Percentiles rank a stretch among this genome's conserved stretches.
Evolutionary conservation across 2,888 invertebrate species (phyloP).

Genomic region (Lasioglossum lativentre): DNA sequence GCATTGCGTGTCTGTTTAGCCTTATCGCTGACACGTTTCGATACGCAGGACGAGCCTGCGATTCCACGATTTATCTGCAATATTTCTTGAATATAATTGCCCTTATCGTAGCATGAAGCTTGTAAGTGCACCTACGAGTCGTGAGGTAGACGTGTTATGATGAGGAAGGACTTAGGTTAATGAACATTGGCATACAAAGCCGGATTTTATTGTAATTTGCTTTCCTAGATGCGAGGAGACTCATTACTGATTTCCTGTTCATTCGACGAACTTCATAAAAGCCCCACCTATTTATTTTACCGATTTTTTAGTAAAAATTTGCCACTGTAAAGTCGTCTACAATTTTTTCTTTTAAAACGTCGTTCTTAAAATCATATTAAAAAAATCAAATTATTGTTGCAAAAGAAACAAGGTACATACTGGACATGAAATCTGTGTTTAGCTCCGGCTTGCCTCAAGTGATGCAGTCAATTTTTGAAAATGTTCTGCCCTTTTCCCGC

Average conservation of each 20-base stretch:
- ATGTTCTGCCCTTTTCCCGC: neutral
- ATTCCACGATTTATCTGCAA: conserved; percentile 25
- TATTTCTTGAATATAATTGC: conserved; percentile 17
- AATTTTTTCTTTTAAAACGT: no score
- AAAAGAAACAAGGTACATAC: no score
- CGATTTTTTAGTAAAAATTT: neutral
- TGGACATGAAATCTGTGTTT: no score
- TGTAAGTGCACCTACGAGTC: neutral
- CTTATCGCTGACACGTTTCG: conserved; percentile 38
- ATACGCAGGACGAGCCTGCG: conserved; percentile 25
- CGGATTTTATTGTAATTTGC: neutral
- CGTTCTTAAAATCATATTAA: no score
- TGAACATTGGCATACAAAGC: neutral
- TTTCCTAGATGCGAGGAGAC: neutral
- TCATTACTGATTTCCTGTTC: neutral
- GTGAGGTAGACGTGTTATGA: neutral
- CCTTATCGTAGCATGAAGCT: neutral
- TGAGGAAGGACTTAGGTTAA: neutral
- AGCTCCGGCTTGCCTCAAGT: no score
- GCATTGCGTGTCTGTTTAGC: conserved; percentile 17
- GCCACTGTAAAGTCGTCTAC: no score
- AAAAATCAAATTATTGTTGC: no score
- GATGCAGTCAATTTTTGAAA: neutral
- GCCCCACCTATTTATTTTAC: neutral
- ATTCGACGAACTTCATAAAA: neutral